Base-by-base conservation (phyloP, 1,140 invertebrate genomes). In the Kradibia gibbosae region DNA sequence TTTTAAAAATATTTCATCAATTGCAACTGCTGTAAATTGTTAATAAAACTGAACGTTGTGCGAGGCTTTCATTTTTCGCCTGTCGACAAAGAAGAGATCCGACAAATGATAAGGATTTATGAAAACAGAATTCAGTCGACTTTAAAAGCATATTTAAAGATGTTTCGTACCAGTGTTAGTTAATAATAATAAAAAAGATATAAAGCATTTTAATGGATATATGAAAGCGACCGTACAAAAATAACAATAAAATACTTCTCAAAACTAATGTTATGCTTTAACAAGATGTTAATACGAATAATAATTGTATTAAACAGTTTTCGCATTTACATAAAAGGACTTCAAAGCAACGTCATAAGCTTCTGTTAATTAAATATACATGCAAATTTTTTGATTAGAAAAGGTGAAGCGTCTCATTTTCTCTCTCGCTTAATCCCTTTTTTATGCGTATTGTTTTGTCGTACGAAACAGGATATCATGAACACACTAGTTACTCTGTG, bases 1-100 rank as follows among this genome's bases (percentile, higher is more conserved):
- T n/a, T n/a, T n/a, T n/a, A 65, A 78, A 78, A 78, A 78, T 39
- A 72, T 79, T 79, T 57, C 50, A 25, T 28, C 28, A 25, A 20
- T 72, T 53, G 76, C 31, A 70, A 78, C 15, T 4, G 7, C 20
- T 22, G 28, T 20, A 65, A 53, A 36, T n/a, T n/a, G 11, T 0
- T 67, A 39, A 67, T 67, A 60, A 57, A n/a, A 55, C 25, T n/a
- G 53, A 13, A 53, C 13, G 57, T 22, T 36, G 11, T 39, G 31
- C 13, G 34, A 42, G 45, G 60, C 60, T 77, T 77, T 77, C 75
- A 65, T 62, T 77, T 77, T 50, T 67, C 15, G 8, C 53, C n/a
- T 60, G 55, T 60, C 3, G 55, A 2, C n/a, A 13, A 28, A n/a
- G 25, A 28, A 31, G 39, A 67, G 20, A 39, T 5, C 20, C 28